Evolutionary conservation across 2,797 vertebrate genomes (phyloP), one percentile per base, ranked within the genome.

Genomic region (Myiotriccus ornatus): DNA sequence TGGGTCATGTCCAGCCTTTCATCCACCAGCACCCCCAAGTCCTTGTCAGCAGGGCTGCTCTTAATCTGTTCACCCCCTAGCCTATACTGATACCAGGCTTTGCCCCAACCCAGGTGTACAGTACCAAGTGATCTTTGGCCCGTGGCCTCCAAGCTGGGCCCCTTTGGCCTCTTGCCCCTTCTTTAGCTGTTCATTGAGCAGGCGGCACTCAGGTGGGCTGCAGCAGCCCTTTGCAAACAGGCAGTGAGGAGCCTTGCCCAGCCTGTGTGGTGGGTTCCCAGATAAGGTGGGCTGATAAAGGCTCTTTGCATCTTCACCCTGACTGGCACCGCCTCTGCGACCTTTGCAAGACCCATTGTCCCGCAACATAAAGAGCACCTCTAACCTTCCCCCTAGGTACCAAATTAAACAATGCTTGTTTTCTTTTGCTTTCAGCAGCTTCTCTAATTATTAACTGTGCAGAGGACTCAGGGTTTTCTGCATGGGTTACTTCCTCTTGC

Each of bases 391-490:
- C 17, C 11, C 1, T n/a, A 70, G 43, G 32, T 39, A 76, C 16
- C 19, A 70, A 69, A 87, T 81, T 41, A 90, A 87, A 81, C 5
- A 3, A 6, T 3, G 5, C 27, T 86, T 91, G 57, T 65, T 90
- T 83, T 70, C 69, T 43, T 81, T 75, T 80, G 37, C 53, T 94
- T 95, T 91, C 81, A 87, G 44, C 46, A 47, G 62, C 19, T 74
- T 90, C 75, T 89, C 43, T 74, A 94, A 94, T 89, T 71, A 95
- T 94, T 93, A 93, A 95, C 86, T 3, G 1, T 27, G 46, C 44
- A 47, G 52, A 94, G 34, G 27, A 27, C 47, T 75, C 50, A 47
- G 62, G 28, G 59, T 82, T 89, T 74, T 65, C 44, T 9, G 10
- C 0, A 0, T 7, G 5, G 47, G 55, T 73, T 82, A 60, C 65